These are phyloP conservation scores for Erynnis tages DNA, from an alignment of 2,888 invertebrate species.

Conservation along the genomic window DNA sequence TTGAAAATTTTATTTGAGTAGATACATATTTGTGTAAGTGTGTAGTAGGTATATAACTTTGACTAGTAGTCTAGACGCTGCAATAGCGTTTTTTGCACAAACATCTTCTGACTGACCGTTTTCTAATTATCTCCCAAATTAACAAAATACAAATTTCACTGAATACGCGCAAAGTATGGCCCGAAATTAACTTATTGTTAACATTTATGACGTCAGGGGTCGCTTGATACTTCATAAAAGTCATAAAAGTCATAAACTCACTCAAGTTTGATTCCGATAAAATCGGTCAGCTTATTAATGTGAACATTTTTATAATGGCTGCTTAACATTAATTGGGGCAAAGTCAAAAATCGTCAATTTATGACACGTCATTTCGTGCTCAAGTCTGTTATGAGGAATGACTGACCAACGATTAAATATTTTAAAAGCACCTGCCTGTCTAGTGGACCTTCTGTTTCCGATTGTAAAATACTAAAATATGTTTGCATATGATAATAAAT, in stretches of 20 bases:
- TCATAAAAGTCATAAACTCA: slow-evolving; percentile 53
- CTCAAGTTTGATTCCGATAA: slow-evolving; percentile 66
- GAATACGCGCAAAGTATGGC: too few species aligned
- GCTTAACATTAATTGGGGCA: slow-evolving; percentile 58
- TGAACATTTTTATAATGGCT: slow-evolving; percentile 72
- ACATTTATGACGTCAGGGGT: slow-evolving; percentile 60
- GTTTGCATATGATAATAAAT: slow-evolving; percentile 26
- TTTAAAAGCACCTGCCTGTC: slow-evolving; percentile 14
- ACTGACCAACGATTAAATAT: too few species aligned
- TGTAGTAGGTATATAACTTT: too few species aligned
- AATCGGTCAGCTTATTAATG: slow-evolving; percentile 76
- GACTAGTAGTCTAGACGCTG: too few species aligned
- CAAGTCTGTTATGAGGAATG: slow-evolving; percentile 21
- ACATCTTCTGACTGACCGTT: too few species aligned
- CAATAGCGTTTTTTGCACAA: too few species aligned
- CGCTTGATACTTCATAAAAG: slow-evolving; percentile 59
- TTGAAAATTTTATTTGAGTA: too few species aligned
- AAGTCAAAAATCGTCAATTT: slow-evolving; percentile 41
- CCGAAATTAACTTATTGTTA: too few species aligned
- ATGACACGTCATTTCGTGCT: slow-evolving; percentile 28
- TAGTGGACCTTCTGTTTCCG: slow-evolving; percentile 7
- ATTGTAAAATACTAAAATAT: slow-evolving; percentile 24
- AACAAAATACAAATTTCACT: too few species aligned
- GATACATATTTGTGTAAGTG: too few species aligned
- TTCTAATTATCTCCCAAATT: too few species aligned